These are phyloP conservation scores for Ceyx margarethae DNA, from an alignment of 2,113 vertebrate genomes.

Conservation along the genomic window DNA sequence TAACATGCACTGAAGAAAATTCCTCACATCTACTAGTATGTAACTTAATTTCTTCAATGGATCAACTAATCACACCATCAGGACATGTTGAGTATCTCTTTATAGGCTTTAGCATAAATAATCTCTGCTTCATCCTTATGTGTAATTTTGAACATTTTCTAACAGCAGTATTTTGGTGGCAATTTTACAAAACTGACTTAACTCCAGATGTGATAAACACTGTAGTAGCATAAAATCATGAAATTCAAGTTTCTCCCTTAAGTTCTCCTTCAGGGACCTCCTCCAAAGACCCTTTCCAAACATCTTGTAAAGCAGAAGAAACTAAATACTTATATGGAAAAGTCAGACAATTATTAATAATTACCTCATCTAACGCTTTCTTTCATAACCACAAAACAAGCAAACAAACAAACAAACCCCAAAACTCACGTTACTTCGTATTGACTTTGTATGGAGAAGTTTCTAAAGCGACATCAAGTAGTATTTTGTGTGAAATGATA, in stretches of 20 bases:
- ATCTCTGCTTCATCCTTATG: background rate
- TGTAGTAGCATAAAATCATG: background rate
- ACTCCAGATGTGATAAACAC: background rate
- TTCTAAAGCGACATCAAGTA: background rate
- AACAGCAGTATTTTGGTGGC: background rate
- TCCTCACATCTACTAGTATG: background rate
- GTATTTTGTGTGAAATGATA: background rate
- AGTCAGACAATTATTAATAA: background rate
- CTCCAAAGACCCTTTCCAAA: background rate
- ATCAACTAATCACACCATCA: background rate
- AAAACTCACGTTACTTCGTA: background rate
- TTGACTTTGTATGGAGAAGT: background rate
- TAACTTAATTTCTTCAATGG: background rate
- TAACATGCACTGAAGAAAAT: background rate
- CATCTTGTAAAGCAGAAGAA: background rate
- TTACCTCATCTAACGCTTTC: background rate
- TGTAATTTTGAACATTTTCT: background rate
- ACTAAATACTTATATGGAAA: background rate
- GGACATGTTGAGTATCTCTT: fast-evolving
- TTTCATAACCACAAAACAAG: background rate
- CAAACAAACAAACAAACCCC: background rate
- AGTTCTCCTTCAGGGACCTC: background rate
- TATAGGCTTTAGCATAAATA: background rate
- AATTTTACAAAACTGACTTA: background rate
- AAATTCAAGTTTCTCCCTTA: background rate